Evolutionary conservation across 1,140 invertebrate genomes (phyloP).

Genomic region (Teleogryllus occipitalis): DNA sequence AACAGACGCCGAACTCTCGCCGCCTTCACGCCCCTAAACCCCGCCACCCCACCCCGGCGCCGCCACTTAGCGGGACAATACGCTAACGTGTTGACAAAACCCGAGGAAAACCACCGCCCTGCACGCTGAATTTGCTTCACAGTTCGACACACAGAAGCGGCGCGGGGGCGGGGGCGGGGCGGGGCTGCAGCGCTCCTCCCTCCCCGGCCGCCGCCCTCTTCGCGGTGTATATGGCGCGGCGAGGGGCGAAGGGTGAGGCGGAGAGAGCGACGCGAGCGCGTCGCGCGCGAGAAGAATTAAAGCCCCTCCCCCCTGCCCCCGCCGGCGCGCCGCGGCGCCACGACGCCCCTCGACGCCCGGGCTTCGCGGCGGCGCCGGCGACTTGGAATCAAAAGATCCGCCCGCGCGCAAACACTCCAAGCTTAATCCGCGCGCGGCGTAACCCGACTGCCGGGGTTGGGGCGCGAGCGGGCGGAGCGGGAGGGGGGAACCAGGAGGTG

Average conservation of each 20-base stretch:
- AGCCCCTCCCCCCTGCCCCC: background rate
- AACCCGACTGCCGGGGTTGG: background rate
- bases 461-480: background rate
- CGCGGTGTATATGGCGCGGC: too few species aligned
- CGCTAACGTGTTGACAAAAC: background rate
- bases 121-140: background rate
- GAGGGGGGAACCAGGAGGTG: too few species aligned
- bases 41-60: too few species aligned
- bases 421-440: background rate
- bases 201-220: too few species aligned
- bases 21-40: too few species aligned
- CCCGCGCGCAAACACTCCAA: background rate
- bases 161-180: too few species aligned
- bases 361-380: too few species aligned
- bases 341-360: too few species aligned
- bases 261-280: background rate
- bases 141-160: background rate
- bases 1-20: background rate
- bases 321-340: too few species aligned
- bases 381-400: constrained; percentile 3
- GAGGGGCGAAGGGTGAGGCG: background rate
- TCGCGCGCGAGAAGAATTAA: background rate
- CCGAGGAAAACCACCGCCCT: background rate
- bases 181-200: too few species aligned
- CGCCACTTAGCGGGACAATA: background rate